Base-by-base conservation (phyloP, 2,888 invertebrate species). In the Acronicta leporina region DNA sequence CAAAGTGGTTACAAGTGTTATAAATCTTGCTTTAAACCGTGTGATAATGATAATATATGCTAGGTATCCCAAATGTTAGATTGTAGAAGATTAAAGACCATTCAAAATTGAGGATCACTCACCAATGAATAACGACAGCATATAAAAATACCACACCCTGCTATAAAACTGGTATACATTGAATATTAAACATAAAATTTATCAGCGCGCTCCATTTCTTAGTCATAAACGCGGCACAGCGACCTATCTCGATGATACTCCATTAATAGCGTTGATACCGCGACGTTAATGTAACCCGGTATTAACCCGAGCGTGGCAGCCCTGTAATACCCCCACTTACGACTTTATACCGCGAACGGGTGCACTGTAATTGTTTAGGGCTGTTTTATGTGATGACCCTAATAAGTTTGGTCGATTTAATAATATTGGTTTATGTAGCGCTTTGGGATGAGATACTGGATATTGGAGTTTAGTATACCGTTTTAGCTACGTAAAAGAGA, bases 321-420 rank as follows among this genome's bases (percentile, higher is more conserved):
- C 63, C 68, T 57, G 53, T 88, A 87, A 89, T 87, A 87, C 77
- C 73, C 85, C 56, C 90, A 89, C 91, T 92, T 90, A 91, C 87
- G 82, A 84, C 84, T 85, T 88, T 86, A 88, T 88, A 87, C 84
- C 82, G 82, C 79, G 50, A 56, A 63, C 81, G 81, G 82, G 80
- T 83, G 76, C 84, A 82, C 50, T 75, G 89, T 92, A 92, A 92
- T 92, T 92, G 92, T 92, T 92, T 91, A 88, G 90, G 91, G 90
- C 81, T 88, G 85, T 80, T 85, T 87, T 84, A 87, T 83, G 85
- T 83, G 85, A 87, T 76, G 76, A 77, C 75, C 68, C 82, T 77
- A 79, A 79, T 77, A 79, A 72, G 66, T 79, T 79, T 51, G 63
- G 58, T 46, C 77, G 68, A 69, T 80, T 82, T 83, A 82, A 85